Conservation (phyloP, 2,888 invertebrate genomes). For the Drosophila niveifrons region DNA sequence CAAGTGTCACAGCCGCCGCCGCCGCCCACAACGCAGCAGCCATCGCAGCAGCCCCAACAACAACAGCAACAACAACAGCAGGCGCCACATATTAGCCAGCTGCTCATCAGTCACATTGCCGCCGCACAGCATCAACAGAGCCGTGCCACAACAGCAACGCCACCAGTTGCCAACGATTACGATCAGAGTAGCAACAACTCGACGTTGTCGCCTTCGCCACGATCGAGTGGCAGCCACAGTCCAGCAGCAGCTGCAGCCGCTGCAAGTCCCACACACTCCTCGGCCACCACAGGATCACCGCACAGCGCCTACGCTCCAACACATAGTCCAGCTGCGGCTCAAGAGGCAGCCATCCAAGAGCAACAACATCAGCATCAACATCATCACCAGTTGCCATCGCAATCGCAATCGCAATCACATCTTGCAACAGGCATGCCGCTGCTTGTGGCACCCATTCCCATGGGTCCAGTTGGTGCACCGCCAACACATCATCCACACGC, state of each 20-base stretch:
- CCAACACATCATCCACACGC: slow-evolving; percentile 43
- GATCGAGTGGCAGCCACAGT: slow-evolving; percentile 50
- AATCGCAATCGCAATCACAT: slow-evolving; percentile 34
- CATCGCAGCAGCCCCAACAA: slow-evolving; percentile 72
- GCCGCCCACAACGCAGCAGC: slow-evolving; percentile 73
- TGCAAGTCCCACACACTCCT: slow-evolving; percentile 75
- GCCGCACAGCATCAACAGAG: slow-evolving; percentile 68
- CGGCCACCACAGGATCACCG: slow-evolving; percentile 81
- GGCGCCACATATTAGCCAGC: slow-evolving; percentile 82
- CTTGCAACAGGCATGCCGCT: slow-evolving; percentile 58
- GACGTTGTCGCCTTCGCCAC: slow-evolving; percentile 74
- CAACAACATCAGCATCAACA: slow-evolving; percentile 26
- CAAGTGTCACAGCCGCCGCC: slow-evolving; percentile 84
- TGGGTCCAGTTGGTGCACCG: slow-evolving; percentile 40
- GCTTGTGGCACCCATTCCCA: slow-evolving; percentile 71
- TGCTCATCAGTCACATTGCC: slow-evolving; percentile 82
- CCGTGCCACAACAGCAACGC: slow-evolving; percentile 45
- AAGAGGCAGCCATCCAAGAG: slow-evolving; percentile 31
- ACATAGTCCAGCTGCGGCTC: slow-evolving; percentile 67
- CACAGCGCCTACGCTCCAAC: slow-evolving; percentile 72
- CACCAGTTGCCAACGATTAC: slow-evolving; percentile 71
- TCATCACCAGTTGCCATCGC: slow-evolving; percentile 25
- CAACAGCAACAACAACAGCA: slow-evolving; percentile 67
- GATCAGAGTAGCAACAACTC: slow-evolving; percentile 82
- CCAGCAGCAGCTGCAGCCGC: slow-evolving; percentile 66